These are phyloP conservation scores for Heteropelma amictum DNA, from an alignment of 2,888 invertebrate species.

Conservation along the genomic window DNA sequence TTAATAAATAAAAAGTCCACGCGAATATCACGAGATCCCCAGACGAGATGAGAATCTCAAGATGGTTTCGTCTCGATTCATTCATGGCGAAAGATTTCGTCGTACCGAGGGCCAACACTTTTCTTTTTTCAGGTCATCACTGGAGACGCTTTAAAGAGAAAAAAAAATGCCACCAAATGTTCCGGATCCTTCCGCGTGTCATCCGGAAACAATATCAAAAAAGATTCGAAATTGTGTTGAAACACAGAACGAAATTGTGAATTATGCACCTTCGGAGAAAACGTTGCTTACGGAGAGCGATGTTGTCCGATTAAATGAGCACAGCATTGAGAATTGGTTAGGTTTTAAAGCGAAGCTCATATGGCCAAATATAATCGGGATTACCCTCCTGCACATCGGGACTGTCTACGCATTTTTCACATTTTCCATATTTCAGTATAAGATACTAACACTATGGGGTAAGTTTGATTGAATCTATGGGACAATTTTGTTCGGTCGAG, in stretches of 20 bases:
- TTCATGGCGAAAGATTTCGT: too few relatives aligned
- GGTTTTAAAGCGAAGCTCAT: constrained; percentile 81
- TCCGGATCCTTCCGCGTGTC: constrained; percentile 17
- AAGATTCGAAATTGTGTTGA: not conserved
- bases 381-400: constrained; percentile 79
- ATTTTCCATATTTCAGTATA: constrained; percentile 70
- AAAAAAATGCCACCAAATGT: constrained; percentile 54
- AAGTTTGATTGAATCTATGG: constrained; percentile 69
- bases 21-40: too few relatives aligned
- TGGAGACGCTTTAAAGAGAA: not conserved
- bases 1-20: too few relatives aligned
- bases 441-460: constrained; percentile 80
- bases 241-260: not conserved
- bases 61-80: too few relatives aligned
- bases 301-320: not conserved
- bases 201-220: constrained; percentile 27
- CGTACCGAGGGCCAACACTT: too few relatives aligned
- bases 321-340: constrained; percentile 36
- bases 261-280: constrained; percentile 27
- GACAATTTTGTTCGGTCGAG: not conserved
- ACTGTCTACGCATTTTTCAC: constrained; percentile 74
- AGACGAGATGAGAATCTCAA: too few relatives aligned
- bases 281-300: not conserved
- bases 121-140: not conserved
- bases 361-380: constrained; percentile 81